Evolutionary conservation across 2,888 invertebrate species (phyloP), one percentile per base, ranked within the genome.

Genomic region (Leptopilina syphax): DNA sequence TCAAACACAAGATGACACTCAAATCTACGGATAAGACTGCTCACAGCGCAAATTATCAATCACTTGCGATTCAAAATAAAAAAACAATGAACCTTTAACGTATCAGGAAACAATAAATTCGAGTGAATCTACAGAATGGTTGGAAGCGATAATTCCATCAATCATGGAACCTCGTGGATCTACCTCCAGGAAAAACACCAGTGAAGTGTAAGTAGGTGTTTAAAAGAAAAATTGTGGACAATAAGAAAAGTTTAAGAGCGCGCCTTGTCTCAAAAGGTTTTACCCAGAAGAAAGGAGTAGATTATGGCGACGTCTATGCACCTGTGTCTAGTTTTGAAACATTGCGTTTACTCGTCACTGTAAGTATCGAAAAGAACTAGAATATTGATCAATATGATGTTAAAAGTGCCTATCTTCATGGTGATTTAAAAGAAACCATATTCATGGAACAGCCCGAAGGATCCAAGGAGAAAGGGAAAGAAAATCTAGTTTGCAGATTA

Each of bases 391-490:
- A 86, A 60, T 84, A 77, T 67, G 86, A 85, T 63, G 84, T 85
- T 0, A 78, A 83, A 24, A 68, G 77, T 24, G 84, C 84, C 0
- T 84, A 84, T 77, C 77, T 84, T 3, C 83, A 84, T 67, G 83
- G 82, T 12, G 79, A 83, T 4, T 34, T 85, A 6, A 44, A 79
- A 3, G 83, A 86, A 13, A 68, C 65, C 1, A 34, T 85, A 9
- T 85, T 81, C 66, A 86, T 86, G 84, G 82, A 84, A 44, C 84
- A 84, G 67, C 85, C 83, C n/a, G 77, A 83, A 47, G 81, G 83
- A 47, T 84, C 6, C 65, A n/a, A n/a, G n/a, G n/a, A 54, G 18
- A 18, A 77, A 24, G 76, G 81, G 1, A 18, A 80, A 76, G 76
- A 82, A 47, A 66, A 80, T n/a, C 50, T 80, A 0, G 81, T 83